phyloP scores from a whole-genome alignment of 2,797 vertebrate species.

The Poeciliopsis paucimaculata region DNA sequence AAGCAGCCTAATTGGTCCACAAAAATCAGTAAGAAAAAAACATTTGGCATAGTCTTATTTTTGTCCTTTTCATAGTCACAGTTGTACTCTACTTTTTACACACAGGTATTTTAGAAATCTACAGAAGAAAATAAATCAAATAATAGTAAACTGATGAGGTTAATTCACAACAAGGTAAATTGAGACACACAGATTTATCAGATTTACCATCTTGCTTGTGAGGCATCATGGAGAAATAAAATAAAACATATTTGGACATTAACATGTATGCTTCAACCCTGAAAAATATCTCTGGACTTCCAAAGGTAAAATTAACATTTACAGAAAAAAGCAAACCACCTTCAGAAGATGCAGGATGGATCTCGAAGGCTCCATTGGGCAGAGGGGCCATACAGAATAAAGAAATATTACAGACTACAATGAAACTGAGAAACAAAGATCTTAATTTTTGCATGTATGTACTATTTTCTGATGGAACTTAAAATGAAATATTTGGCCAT shows the following conservation, averaged over 20 bases:
- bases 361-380: background rate
- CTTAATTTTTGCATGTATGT: background rate
- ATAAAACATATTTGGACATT: background rate
- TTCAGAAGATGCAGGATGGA: background rate
- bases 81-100: background rate
- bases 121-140: background rate
- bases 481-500: background rate
- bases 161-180: background rate
- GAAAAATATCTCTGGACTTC: background rate
- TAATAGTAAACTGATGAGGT: background rate
- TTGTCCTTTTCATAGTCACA: background rate
- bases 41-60: constrained; percentile 7
- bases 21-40: constrained; percentile 12
- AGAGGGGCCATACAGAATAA: background rate
- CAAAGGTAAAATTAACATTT: background rate
- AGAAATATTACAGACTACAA: background rate
- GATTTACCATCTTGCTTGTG: background rate
- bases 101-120: background rate
- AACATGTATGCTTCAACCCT: background rate
- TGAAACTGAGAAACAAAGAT: background rate
- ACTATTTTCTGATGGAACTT: background rate
- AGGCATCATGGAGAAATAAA: background rate
- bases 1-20: constrained; percentile 31
- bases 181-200: background rate
- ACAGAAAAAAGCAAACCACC: background rate